Evolutionary conservation across 2,797 vertebrate genomes (phyloP).

Genomic region (Liparis tanakae): DNA sequence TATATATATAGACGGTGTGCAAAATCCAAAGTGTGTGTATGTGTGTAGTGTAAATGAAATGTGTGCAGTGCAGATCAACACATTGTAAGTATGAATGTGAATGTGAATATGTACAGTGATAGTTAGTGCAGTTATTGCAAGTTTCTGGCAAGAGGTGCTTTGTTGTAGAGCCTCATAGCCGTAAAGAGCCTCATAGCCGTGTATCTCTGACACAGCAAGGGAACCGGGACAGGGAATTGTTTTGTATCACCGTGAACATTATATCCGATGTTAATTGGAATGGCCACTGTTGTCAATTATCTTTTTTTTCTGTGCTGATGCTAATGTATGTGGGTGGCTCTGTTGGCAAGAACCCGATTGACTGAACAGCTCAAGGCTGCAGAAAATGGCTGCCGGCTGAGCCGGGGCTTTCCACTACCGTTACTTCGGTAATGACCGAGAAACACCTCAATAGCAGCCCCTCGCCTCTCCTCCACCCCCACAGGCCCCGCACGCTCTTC

Average conservation of each 20-base stretch:
- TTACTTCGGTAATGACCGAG: constrained; percentile 72
- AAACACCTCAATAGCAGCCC: constrained; percentile 68
- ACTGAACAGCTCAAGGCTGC: constrained; percentile 67
- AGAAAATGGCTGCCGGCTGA: constrained; percentile 74
- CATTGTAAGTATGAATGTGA: too few relatives aligned
- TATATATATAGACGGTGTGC: too few relatives aligned
- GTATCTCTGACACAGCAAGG: background rate
- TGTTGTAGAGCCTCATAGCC: too few relatives aligned
- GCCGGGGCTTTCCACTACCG: constrained; percentile 57
- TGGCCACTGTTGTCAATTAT: constrained; percentile 41
- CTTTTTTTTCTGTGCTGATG: constrained; percentile 30
- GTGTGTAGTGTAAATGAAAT: too few relatives aligned
- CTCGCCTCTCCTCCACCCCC: constrained; percentile 41
- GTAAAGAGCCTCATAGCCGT: too few relatives aligned
- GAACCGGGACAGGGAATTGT: constrained; percentile 4
- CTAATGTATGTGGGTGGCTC: constrained; percentile 54
- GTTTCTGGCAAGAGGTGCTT: too few relatives aligned
- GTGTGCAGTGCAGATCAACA: too few relatives aligned
- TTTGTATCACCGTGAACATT: constrained; percentile 6
- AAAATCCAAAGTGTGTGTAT: too few relatives aligned
- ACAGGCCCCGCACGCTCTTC: constrained; percentile 58
- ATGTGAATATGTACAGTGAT: too few relatives aligned
- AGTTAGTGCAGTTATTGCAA: too few relatives aligned
- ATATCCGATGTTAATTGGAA: constrained; percentile 23
- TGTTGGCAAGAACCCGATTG: constrained; percentile 58